Percentiles rank a stretch among this genome's conserved stretches.
phyloP scores from a whole-genome alignment of 30 jellyfish, hydroid and myxozoan genomes.

The Rhopilema esculentum region DNA sequence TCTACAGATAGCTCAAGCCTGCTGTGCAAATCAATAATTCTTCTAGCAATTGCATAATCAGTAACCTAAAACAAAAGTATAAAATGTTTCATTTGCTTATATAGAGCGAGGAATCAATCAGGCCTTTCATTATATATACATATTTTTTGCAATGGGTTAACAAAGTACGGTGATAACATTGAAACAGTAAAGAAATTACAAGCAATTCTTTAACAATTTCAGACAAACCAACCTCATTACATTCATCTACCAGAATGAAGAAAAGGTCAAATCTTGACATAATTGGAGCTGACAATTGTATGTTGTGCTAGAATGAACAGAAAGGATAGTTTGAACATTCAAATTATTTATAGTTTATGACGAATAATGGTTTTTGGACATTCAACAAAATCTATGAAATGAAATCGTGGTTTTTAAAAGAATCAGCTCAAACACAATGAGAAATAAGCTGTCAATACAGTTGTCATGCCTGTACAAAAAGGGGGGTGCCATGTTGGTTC shows the following conservation, averaged over 20 bases:
- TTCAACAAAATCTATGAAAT: too few relatives aligned
- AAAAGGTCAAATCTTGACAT: slow-evolving; percentile 99
- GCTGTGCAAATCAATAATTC: slow-evolving; percentile 94
- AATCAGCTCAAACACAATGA: too few relatives aligned
- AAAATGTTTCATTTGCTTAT: neutral
- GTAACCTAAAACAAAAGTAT: slow-evolving; percentile 64
- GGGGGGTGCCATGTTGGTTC: too few relatives aligned
- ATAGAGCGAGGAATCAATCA: too few relatives aligned
- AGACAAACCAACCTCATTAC: slow-evolving; percentile 82
- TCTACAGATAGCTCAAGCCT: slow-evolving; percentile 89
- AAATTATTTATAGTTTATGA: neutral
- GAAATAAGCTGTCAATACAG: too few relatives aligned
- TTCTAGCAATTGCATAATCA: slow-evolving; percentile 95
- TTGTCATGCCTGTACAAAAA: too few relatives aligned
- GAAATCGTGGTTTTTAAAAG: too few relatives aligned
- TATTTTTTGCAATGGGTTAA: too few relatives aligned
- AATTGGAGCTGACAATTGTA: slow-evolving; percentile 96
- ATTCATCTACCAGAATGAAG: slow-evolving; percentile 98
- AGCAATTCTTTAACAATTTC: too few relatives aligned
- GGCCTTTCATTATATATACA: too few relatives aligned
- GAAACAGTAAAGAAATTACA: neutral
- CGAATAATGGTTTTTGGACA: neutral
- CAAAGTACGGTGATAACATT: neutral
- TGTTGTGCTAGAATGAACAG: slow-evolving; percentile 74
- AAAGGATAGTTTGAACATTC: neutral